Evolutionary conservation across 1,140 invertebrate genomes (phyloP).

Genomic region (Steinernema feltiae): DNA sequence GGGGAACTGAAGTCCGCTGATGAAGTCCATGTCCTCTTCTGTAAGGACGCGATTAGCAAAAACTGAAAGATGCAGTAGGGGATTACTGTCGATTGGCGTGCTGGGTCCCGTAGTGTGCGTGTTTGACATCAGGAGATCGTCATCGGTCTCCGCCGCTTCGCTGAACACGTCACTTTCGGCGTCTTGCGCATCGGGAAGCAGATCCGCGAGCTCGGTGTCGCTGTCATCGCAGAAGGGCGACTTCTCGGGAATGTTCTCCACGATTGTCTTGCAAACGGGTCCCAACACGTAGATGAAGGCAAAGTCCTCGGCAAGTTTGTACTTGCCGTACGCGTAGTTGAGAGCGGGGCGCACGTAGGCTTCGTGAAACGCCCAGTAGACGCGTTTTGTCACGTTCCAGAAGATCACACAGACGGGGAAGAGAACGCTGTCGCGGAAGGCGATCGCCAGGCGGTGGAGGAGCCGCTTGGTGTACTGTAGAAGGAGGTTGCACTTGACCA

Average conservation of each 20-base stretch:
- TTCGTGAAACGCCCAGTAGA: conserved; percentile 16
- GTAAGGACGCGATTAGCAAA: too few relatives aligned
- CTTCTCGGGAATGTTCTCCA: conserved; percentile 43
- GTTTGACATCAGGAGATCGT: neutral
- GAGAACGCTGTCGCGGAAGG: conserved; percentile 24
- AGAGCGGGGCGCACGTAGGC: conserved; percentile 32
- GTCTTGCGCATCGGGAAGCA: conserved; percentile 31
- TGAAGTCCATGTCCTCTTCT: conserved; percentile 37
- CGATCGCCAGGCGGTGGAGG: conserved; percentile 16
- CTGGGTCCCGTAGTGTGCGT: neutral
- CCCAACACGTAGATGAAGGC: conserved; percentile 47
- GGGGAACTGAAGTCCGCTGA: conserved; percentile 30
- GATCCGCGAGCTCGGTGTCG: conserved; percentile 31
- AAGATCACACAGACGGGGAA: conserved; percentile 26
- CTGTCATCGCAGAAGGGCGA: conserved; percentile 48
- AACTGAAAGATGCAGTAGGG: conserved; percentile 10
- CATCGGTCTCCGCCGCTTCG: conserved; percentile 10
- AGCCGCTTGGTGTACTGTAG: neutral
- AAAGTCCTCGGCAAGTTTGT: conserved; percentile 47
- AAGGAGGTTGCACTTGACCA: conserved; percentile 15
- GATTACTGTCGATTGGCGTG: conserved; percentile 16
- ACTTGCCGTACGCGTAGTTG: conserved; percentile 36
- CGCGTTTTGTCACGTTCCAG: conserved; percentile 8
- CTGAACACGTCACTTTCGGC: conserved; percentile 24
- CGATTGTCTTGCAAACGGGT: conserved; percentile 40